A percentile compares a stretch with the other conserved stretches of the same genome.
These are phyloP conservation scores for Thymelicus sylvestris DNA, from an alignment of 2,888 invertebrate species.

Conservation along the genomic window DNA sequence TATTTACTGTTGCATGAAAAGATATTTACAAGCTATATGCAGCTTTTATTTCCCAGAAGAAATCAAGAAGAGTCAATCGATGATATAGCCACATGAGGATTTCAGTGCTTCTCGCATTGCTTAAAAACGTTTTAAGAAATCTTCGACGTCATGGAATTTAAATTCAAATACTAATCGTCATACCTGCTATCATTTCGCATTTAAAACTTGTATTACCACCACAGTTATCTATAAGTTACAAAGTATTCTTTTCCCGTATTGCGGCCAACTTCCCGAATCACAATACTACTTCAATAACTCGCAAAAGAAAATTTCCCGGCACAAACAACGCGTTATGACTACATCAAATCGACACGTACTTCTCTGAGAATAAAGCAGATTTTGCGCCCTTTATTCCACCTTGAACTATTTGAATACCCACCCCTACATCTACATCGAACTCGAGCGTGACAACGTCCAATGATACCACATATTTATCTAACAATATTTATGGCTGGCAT, in stretches of 20 bases:
- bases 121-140: too few species aligned
- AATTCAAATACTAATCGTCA: too few species aligned
- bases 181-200: too few species aligned
- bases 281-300: too few species aligned
- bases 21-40: neutral
- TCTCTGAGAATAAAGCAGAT: conserved; percentile 28
- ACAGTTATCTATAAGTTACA: too few species aligned
- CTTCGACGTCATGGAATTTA: too few species aligned
- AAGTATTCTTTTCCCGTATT: too few species aligned
- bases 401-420: conserved; percentile 66
- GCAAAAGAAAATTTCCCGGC: neutral
- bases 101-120: too few species aligned
- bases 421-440: conserved; percentile 57
- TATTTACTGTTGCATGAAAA: neutral
- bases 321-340: conserved; percentile 50
- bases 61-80: neutral
- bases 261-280: too few species aligned
- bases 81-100: too few species aligned
- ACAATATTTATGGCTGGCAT: conserved; percentile 75
- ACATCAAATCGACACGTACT: conserved; percentile 55
- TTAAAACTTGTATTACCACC: too few species aligned
- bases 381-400: conserved; percentile 40
- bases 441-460: conserved; percentile 69
- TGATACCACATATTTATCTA: conserved; percentile 80
- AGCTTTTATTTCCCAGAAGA: conserved; percentile 5